Conservation (phyloP, 1,140 invertebrate species). For the Drosophila pachea region DNA sequence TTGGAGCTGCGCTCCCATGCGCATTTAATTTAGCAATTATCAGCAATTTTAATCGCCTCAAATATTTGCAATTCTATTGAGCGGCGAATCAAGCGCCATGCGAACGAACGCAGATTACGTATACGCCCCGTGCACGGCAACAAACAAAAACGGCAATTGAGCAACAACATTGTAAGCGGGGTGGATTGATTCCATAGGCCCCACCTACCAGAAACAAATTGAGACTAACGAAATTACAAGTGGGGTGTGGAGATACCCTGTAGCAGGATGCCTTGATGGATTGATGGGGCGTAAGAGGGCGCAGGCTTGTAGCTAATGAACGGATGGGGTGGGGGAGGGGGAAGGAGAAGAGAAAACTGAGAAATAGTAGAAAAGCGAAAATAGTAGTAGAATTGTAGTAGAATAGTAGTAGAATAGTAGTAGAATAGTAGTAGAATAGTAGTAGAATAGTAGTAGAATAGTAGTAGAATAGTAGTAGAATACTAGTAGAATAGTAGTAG, state of each 20-base stretch:
- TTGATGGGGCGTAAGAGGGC: too few relatives aligned
- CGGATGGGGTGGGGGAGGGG: too few relatives aligned
- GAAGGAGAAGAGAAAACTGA: too few relatives aligned
- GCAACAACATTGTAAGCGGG: background rate
- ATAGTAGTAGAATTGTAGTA: background rate
- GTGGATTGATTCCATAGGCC: too few relatives aligned
- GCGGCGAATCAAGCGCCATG: constrained; percentile 58
- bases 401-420: background rate
- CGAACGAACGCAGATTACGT: constrained; percentile 53
- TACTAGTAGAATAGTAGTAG: background rate
- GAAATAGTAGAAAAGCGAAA: too few relatives aligned
- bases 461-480: background rate
- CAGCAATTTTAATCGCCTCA: constrained; percentile 70
- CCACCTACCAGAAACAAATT: too few relatives aligned
- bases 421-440: background rate
- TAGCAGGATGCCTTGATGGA: too few relatives aligned
- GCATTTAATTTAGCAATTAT: constrained; percentile 76
- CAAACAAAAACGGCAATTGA: background rate
- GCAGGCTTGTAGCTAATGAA: too few relatives aligned
- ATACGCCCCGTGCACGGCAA: constrained; percentile 47
- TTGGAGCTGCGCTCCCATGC: constrained; percentile 47
- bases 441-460: background rate
- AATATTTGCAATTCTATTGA: constrained; percentile 76
- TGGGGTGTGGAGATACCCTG: too few relatives aligned
- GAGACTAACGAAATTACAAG: too few relatives aligned